Percentiles rank a stretch among this genome's conserved stretches.
Conservation (phyloP, 2,888 invertebrate genomes). For the Phengaris alcon region DNA sequence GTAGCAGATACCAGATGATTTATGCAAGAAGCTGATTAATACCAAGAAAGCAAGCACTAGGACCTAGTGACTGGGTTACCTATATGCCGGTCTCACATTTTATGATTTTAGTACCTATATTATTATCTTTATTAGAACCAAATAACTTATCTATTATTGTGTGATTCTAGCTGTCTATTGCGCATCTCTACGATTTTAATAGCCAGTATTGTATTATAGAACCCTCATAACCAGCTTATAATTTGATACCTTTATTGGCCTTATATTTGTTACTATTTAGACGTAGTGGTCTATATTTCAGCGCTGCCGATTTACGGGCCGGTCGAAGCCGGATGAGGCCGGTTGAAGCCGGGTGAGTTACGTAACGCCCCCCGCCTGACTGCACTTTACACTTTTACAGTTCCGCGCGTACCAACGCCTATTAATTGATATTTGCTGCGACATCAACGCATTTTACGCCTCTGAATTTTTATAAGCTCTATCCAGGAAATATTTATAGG, state of each 20-base stretch:
- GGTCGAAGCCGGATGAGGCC: conserved; percentile 30
- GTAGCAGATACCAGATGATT: background rate
- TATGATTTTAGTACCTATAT: too few species aligned
- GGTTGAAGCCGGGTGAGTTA: conserved; percentile 59
- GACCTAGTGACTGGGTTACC: too few species aligned
- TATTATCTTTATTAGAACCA: too few species aligned
- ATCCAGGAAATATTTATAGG: background rate
- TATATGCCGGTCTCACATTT: background rate
- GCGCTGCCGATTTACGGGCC: conserved; percentile 63
- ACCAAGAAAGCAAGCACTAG: background rate
- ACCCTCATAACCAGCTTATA: background rate
- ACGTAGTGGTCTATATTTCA: conserved; percentile 50
- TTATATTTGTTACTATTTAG: background rate
- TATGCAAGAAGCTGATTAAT: background rate
- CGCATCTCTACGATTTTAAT: background rate
- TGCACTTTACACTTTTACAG: conserved; percentile 78
- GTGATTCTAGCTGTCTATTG: background rate
- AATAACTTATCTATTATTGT: too few species aligned
- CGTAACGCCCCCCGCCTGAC: conserved; percentile 67
- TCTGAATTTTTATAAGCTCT: conserved; percentile 26
- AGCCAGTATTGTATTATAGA: background rate
- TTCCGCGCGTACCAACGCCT: conserved; percentile 65
- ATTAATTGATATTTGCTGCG: conserved; percentile 73
- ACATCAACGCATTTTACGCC: conserved; percentile 46
- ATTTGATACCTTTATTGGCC: background rate